A percentile compares a stretch with the other conserved stretches of the same genome.
Conservation (phyloP, 2,888 invertebrate species). For the Euplagia quadripunctaria region DNA sequence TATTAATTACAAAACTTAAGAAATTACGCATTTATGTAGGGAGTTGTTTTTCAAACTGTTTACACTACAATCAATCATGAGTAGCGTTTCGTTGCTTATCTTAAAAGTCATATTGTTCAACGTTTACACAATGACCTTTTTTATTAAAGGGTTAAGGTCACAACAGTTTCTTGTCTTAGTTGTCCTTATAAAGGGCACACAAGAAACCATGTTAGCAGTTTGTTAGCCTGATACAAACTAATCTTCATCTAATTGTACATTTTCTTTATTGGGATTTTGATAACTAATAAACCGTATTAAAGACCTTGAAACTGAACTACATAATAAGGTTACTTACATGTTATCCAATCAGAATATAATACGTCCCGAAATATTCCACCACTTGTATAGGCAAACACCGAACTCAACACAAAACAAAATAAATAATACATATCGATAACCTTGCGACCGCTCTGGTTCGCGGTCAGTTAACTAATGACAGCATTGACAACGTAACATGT, state of each 20-base stretch:
- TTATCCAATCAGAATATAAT: conserved; percentile 76
- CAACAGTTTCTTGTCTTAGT: neutral
- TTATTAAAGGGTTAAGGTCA: conserved; percentile 4
- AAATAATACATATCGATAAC: conserved; percentile 49
- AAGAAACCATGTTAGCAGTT: neutral
- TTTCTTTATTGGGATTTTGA: no score
- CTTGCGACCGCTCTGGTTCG: conserved; percentile 48
- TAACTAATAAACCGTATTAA: neutral
- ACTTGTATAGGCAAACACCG: conserved; percentile 47
- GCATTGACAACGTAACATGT: conserved; percentile 15
- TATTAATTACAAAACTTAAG: no score
- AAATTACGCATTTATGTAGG: neutral
- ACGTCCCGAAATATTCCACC: conserved; percentile 69
- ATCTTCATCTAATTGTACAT: neutral
- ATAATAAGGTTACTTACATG: conserved; percentile 68
- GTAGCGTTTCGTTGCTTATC: neutral
- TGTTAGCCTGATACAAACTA: neutral
- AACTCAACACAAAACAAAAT: conserved; percentile 52
- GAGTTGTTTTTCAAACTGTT: neutral
- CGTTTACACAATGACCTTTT: neutral
- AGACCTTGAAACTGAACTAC: neutral
- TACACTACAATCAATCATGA: neutral
- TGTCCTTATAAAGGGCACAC: neutral
- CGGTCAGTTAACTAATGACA: conserved; percentile 59
- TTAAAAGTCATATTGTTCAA: neutral